Percentiles rank a stretch among this genome's conserved stretches.
Evolutionary conservation across 2,113 vertebrate species (phyloP).

Genomic region (Barbus barbus): DNA sequence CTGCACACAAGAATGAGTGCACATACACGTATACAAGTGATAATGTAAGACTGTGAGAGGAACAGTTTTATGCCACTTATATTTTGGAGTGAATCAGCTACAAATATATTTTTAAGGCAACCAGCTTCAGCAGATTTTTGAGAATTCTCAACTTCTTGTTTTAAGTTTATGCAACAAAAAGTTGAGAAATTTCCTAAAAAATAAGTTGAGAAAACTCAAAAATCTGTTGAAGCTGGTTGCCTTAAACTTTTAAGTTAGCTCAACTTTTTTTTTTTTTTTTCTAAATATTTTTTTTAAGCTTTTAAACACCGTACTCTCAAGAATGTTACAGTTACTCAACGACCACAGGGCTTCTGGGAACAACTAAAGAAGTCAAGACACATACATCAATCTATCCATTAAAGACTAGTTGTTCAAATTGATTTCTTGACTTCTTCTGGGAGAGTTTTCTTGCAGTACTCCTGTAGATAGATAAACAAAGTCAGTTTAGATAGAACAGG

Average conservation of each 20-base stretch:
- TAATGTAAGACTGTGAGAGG: not conserved
- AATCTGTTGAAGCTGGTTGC: no score
- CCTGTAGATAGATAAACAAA: not conserved
- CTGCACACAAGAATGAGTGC: conserved; percentile 6
- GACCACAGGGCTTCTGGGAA: not conserved
- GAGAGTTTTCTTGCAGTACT: not conserved
- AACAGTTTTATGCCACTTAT: not conserved
- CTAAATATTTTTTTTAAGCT: no score
- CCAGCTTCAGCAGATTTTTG: no score
- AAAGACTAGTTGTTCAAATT: not conserved
- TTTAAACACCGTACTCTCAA: not conserved
- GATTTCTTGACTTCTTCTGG: not conserved
- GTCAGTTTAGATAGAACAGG: not conserved
- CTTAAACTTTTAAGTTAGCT: no score
- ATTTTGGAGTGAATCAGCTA: not conserved
- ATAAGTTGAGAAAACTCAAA: no score
- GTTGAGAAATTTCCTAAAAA: no score
- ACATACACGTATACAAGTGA: not conserved
- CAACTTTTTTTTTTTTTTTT: no score
- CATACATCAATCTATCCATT: not conserved
- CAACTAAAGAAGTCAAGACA: not conserved
- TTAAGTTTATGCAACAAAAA: no score
- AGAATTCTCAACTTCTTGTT: no score
- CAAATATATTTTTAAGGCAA: no score
- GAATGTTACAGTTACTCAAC: not conserved